phyloP scores from a whole-genome alignment of 1,140 invertebrate genomes.

The Bombus waltoni region DNA sequence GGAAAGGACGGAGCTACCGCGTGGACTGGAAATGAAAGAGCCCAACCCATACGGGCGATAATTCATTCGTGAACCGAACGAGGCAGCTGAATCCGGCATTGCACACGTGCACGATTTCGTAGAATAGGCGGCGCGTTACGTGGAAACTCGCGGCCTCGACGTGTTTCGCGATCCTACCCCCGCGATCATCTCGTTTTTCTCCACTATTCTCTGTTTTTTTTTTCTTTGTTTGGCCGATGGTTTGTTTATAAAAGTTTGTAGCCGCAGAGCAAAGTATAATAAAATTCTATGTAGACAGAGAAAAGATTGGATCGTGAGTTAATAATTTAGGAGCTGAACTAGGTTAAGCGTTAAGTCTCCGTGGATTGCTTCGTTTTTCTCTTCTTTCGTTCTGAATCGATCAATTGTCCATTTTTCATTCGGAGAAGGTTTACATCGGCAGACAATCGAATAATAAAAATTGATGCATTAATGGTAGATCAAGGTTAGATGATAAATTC shows the following conservation, averaged over 20 bases:
- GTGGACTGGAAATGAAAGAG: conserved; percentile 82
- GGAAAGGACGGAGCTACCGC: conserved; percentile 72
- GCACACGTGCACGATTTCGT: conserved; percentile 78
- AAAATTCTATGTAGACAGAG: not conserved
- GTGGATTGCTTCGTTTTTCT: too few relatives aligned
- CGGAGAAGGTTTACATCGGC: too few relatives aligned
- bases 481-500: too few relatives aligned
- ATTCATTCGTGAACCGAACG: conserved; percentile 83
- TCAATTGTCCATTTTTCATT: too few relatives aligned
- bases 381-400: too few relatives aligned
- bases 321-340: not conserved
- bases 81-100: conserved; percentile 81
- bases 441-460: too few relatives aligned
- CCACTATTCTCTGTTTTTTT: too few relatives aligned
- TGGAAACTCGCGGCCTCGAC: conserved; percentile 58
- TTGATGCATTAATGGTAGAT: too few relatives aligned
- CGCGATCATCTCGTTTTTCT: not conserved
- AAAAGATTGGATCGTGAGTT: not conserved
- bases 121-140: conserved; percentile 73
- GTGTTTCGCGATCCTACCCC: conserved; percentile 22
- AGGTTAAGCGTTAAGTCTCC: too few relatives aligned
- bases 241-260: not conserved
- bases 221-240: not conserved
- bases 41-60: conserved; percentile 80
- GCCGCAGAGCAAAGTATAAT: not conserved